phyloP scores from a whole-genome alignment of 2,113 vertebrate species.

The Salminus brasiliensis region DNA sequence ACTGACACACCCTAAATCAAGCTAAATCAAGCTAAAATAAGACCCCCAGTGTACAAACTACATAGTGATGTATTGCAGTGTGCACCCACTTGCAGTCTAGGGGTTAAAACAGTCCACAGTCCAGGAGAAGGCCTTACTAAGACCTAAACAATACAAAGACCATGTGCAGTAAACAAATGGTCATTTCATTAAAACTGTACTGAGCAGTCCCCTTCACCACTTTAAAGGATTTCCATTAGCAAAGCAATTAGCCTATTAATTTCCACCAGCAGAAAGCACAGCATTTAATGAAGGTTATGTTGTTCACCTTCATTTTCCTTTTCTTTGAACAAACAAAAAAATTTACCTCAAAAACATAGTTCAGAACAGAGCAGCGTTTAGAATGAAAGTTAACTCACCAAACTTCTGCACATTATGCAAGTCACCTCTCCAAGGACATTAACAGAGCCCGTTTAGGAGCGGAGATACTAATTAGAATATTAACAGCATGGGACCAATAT shows the following conservation, averaged over 20 bases:
- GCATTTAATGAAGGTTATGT: neutral
- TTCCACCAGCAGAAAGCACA: neutral
- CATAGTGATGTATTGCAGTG: no score
- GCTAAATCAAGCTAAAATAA: no score
- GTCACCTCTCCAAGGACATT: slow-evolving; percentile 18
- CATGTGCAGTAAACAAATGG: neutral
- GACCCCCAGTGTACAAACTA: no score
- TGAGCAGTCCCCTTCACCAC: neutral
- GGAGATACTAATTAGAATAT: slow-evolving; percentile 49
- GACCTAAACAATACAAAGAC: neutral
- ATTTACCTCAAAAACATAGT: neutral
- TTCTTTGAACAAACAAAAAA: neutral
- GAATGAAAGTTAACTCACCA: slow-evolving; percentile 18
- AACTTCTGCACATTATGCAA: slow-evolving; percentile 30
- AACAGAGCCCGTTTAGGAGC: slow-evolving; percentile 4
- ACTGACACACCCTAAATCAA: no score
- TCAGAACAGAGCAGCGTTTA: neutral
- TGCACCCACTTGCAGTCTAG: no score
- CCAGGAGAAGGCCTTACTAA: no score
- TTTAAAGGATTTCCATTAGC: neutral
- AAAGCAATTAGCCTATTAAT: neutral
- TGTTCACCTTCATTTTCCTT: neutral
- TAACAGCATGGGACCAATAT: slow-evolving; percentile 41
- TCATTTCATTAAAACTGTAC: neutral
- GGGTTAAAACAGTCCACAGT: neutral